Base-by-base conservation (phyloP, 2,797 vertebrate species). In the Australoheros facetus region DNA sequence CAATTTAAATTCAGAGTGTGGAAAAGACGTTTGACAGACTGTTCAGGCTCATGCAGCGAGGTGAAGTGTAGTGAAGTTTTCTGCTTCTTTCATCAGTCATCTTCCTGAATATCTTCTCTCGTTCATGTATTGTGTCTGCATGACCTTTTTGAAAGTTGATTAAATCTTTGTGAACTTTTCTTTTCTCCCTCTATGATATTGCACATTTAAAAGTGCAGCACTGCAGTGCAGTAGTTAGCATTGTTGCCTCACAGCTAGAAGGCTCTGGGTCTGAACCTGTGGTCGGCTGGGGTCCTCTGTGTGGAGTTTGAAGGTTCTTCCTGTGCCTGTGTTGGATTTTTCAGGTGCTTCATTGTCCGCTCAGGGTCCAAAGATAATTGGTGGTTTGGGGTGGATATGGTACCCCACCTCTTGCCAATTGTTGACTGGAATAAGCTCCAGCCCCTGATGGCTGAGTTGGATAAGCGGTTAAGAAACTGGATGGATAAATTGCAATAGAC, bases 221-320 rank as follows among this genome's bases (percentile, higher is more conserved):
- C 5, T 48, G 60, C 60, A 2, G 21, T 45, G 60, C 23, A 42
- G 34, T 39, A 19, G n/a, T 62, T 62, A 0, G 4, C 34, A 45
- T 37, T 26, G 37, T 6, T 64, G 23, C 60, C 21, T 64, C 21
- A 17, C 37, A 45, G 14, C 60, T 26, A 23, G 4, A 64, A 45
- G 39, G 39, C 21, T 45, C 0, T 0, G 37, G 0, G 8, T 45
- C 37, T 45, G 14, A 64, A 23, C 4, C 14, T 11, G 39, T 17
- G 21, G 21, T 45, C 1, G 4, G 39, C 60, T 17, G 39, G 39
- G 60, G 37, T 8, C 14, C 45, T 64, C 59, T 16, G 60, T 42
- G 37, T 64, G 37, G 60, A 1, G 14, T 45, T 17, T 64, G 13
- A 64, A 53, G 7, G 51, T 19, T 53, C 57, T 59, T 59, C 17